Evolutionary conservation across 2,113 vertebrate genomes (phyloP).

Genomic region (Antigone vipio): DNA sequence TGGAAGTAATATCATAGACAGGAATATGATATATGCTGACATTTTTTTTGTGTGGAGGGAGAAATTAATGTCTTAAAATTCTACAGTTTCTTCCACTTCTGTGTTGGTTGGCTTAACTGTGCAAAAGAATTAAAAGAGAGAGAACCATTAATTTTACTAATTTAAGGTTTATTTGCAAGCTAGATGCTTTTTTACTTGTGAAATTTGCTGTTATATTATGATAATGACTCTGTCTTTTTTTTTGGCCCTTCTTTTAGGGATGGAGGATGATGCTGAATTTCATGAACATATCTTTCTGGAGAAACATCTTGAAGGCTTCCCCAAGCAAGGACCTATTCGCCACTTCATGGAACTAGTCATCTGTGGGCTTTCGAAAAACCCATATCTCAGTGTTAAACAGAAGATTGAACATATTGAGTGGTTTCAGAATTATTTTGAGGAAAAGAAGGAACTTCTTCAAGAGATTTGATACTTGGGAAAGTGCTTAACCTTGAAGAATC

Average conservation of each 20-base stretch:
- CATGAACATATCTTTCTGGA: slow-evolving; percentile 95
- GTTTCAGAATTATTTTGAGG: slow-evolving; percentile 92
- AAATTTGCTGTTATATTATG: background rate
- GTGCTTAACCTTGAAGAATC: background rate
- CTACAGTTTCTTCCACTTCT: background rate
- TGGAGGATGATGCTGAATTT: slow-evolving; percentile 92
- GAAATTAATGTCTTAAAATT: background rate
- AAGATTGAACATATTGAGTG: slow-evolving; percentile 93
- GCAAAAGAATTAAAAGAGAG: background rate
- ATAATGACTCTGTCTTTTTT: background rate
- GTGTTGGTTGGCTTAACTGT: background rate
- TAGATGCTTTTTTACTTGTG: background rate
- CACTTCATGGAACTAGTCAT: slow-evolving; percentile 97
- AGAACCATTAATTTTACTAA: background rate
- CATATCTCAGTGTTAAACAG: slow-evolving; percentile 84
- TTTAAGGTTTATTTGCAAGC: background rate
- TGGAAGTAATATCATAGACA: background rate
- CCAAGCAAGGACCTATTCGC: slow-evolving; percentile 86
- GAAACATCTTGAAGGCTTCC: slow-evolving; percentile 85
- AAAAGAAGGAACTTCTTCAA: slow-evolving; percentile 85
- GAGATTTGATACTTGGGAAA: slow-evolving; percentile 66
- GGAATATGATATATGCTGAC: background rate
- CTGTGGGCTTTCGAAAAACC: slow-evolving; percentile 89
- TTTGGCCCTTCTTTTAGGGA: slow-evolving; percentile 71
- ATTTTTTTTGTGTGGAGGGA: background rate